Evolutionary conservation across 2,888 invertebrate genomes (phyloP).

Genomic region (Tanypteryx hageni): DNA sequence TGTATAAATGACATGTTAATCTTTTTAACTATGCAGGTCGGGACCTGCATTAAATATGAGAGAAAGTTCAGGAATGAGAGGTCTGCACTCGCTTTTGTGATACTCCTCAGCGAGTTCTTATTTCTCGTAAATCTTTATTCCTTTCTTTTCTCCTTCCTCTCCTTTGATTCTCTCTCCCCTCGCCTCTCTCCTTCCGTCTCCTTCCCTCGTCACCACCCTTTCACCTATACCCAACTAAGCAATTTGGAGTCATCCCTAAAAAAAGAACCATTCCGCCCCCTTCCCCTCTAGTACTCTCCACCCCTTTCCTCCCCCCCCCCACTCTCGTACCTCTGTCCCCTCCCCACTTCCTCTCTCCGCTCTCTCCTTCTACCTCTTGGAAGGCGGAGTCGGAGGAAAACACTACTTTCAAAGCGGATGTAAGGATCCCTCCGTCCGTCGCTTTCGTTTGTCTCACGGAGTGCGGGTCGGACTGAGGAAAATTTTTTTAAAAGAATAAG

Average conservation of each 20-base stretch:
- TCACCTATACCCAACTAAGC: not conserved
- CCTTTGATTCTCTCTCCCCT: not conserved
- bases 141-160: not conserved
- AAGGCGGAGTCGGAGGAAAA: conserved; percentile 22
- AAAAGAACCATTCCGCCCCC: not conserved
- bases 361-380: conserved; percentile 4
- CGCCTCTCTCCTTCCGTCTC: not conserved
- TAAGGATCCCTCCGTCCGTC: conserved; percentile 2
- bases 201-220: not conserved
- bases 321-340: not conserved
- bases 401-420: conserved; percentile 24
- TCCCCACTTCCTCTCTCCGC: not conserved
- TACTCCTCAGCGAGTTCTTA: not conserved
- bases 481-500: conserved; percentile 49
- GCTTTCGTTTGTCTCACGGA: not conserved
- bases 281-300: not conserved
- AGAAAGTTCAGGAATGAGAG: not conserved
- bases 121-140: not conserved
- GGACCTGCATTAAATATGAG: not conserved
- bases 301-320: not conserved
- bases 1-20: not conserved
- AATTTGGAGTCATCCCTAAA: conserved; percentile 20
- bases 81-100: not conserved
- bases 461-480: conserved; percentile 7
- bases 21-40: conserved; percentile 10